A percentile compares a stretch with the other conserved stretches of the same genome.
These are phyloP conservation scores for Spondyliosoma cantharus DNA, from an alignment of 2,797 vertebrate genomes.

Conservation along the genomic window DNA sequence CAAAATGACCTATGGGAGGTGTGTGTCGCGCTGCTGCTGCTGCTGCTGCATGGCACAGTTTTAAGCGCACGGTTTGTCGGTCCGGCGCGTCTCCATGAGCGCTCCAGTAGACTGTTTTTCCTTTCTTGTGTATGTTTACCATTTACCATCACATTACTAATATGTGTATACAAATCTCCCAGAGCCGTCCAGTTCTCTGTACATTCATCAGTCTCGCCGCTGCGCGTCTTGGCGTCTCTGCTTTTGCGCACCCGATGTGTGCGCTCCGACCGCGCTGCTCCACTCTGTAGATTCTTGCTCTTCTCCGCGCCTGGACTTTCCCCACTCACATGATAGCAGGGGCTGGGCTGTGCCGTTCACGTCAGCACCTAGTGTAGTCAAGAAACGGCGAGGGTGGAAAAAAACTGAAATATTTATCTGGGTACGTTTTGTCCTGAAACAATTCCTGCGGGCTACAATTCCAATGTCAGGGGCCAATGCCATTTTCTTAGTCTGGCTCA, in stretches of 20 bases:
- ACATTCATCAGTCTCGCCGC: neutral
- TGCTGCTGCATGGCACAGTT: slow-evolving; percentile 37
- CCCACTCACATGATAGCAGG: slow-evolving; percentile 52
- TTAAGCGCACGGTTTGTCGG: neutral
- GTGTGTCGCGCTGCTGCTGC: slow-evolving; percentile 13
- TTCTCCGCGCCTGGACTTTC: slow-evolving; percentile 53
- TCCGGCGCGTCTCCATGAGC: slow-evolving; percentile 49
- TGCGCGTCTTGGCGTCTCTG: slow-evolving; percentile 40
- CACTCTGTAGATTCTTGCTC: slow-evolving; percentile 43
- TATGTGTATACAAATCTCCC: no score
- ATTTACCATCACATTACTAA: neutral
- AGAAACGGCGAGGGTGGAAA: slow-evolving; percentile 10
- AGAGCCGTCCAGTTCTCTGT: neutral
- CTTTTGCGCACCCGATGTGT: slow-evolving; percentile 66
- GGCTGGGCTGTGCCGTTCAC: slow-evolving; percentile 68
- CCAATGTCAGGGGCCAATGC: neutral
- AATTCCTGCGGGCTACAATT: neutral
- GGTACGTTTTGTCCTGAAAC: slow-evolving; percentile 14
- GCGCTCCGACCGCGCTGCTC: slow-evolving; percentile 41
- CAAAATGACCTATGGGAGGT: neutral
- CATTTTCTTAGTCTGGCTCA: slow-evolving; percentile 2
- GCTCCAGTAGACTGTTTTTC: neutral
- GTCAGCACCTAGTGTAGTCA: slow-evolving; percentile 70
- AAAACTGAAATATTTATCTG: neutral
- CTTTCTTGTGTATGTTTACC: neutral